Base-by-base conservation (phyloP, 2,113 vertebrate species). In the Beaufortia kweichowensis region DNA sequence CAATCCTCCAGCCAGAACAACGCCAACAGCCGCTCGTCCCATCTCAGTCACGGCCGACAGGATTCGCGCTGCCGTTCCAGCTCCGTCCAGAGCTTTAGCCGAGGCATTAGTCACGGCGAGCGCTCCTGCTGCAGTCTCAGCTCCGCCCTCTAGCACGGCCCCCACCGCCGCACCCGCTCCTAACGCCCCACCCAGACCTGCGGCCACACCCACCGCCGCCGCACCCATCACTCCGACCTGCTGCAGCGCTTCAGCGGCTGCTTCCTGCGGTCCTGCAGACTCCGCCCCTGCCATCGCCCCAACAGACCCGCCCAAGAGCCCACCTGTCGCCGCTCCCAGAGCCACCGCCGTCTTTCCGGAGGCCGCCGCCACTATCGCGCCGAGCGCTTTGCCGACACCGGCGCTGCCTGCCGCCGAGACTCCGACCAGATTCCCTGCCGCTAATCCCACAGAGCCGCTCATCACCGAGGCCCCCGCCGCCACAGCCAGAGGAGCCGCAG, bases 291-390 rank as follows among this genome's bases (percentile, higher is more conserved):
- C 85, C 15, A 90, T 0, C 0, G 82, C 76, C 6, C 90, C 92
- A 3, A 89, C 76, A 3, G 84, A 85, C 6, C 90, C 89, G 3
- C 92, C 91, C 23, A 92, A 1, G n/a, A 89, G 33, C 4, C 86
- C 90, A 1, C 91, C 92, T 0, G 86, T 84, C 0, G 85, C 88
- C 7, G 87, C 87, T 1, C 92, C 90, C 0, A 89, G 62, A 48
- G 86, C 85, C 19, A 90, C 19, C 0, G 88, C 90, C 0, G 87
- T 88, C 77, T 88, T 88, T 29, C 90, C 88, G 0, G 87, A 75
- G 1, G 88, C 86, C 1, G 79, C 85, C 0, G 89, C 86, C 41
- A 90, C 85, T 29, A 92, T 68, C 29, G 86, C 85, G 1, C 90
- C 88, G 0, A 90, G 81, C 1, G 89, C 85, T 39, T 88, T 88